Percentiles rank a stretch among this genome's conserved stretches.
Evolutionary conservation across 2,888 invertebrate species (phyloP).

Genomic region (Bellardia pandia): DNA sequence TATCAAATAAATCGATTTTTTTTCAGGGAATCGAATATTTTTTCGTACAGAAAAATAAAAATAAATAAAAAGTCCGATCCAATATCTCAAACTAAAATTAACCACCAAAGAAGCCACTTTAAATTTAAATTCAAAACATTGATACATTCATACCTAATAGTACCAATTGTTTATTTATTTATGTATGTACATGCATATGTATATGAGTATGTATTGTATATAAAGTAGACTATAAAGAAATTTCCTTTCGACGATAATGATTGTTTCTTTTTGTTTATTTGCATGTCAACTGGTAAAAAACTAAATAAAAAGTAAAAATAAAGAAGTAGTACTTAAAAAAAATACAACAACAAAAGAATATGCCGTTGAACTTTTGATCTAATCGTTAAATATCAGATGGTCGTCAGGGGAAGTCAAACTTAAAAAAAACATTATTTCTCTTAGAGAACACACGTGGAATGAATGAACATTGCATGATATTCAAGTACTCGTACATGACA

Average conservation of each 20-base stretch:
- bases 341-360: background rate
- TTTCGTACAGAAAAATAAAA: background rate
- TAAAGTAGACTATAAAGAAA: constrained; percentile 13
- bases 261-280: constrained; percentile 1
- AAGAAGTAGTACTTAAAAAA: background rate
- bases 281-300: constrained; percentile 7
- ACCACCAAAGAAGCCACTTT: background rate
- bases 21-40: constrained; percentile 18
- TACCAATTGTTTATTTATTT: background rate
- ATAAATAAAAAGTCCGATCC: background rate
- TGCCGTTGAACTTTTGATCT: constrained; percentile 59
- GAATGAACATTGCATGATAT: constrained; percentile 33
- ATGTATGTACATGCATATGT: background rate
- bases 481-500: background rate
- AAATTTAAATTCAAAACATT: constrained; percentile 25
- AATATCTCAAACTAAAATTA: constrained; percentile 21
- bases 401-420: constrained; percentile 1
- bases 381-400: constrained; percentile 19
- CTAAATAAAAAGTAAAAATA: background rate
- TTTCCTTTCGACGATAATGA: constrained; percentile 10
- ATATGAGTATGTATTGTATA: background rate
- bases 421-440: constrained; percentile 2
- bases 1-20: constrained; percentile 13
- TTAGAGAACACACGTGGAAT: constrained; percentile 20
- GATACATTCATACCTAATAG: background rate